These are phyloP conservation scores for Heteronetta atricapilla DNA, from an alignment of 2,113 vertebrate genomes.

Conservation along the genomic window DNA sequence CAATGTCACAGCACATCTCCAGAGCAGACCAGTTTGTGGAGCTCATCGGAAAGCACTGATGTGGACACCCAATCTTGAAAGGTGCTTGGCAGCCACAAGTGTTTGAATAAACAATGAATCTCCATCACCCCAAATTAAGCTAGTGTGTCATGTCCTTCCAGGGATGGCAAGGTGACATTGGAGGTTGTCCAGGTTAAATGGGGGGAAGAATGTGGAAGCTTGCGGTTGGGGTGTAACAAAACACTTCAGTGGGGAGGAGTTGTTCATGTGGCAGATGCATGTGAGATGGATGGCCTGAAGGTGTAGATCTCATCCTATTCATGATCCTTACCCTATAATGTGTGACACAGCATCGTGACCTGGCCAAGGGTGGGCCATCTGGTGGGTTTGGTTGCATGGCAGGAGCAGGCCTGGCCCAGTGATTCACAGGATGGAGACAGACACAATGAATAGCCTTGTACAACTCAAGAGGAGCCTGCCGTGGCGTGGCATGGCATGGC, in stretches of 20 bases:
- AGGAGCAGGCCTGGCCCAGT: neutral
- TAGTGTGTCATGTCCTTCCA: neutral
- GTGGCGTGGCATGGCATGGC: neutral
- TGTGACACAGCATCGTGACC: neutral
- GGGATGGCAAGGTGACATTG: neutral
- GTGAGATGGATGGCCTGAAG: neutral
- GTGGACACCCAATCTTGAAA: neutral
- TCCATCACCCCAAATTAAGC: neutral
- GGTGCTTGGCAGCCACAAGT: neutral
- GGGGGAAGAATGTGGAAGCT: neutral
- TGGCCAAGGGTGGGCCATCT: neutral
- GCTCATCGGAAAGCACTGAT: neutral
- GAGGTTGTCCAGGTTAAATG: neutral
- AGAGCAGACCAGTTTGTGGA: neutral
- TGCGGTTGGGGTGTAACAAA: neutral
- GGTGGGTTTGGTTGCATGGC: neutral
- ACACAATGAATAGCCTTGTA: fast-evolving
- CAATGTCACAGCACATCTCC: fast-evolving
- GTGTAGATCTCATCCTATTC: neutral
- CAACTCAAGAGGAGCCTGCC: neutral
- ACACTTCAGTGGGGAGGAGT: neutral
- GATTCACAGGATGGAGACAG: neutral
- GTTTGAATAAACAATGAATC: neutral
- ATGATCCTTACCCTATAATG: neutral
- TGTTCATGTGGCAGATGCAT: neutral